Evolutionary conservation across 2,797 vertebrate genomes (phyloP), one percentile per base, ranked within the genome.

Genomic region (Notolepis coatsorum): DNA sequence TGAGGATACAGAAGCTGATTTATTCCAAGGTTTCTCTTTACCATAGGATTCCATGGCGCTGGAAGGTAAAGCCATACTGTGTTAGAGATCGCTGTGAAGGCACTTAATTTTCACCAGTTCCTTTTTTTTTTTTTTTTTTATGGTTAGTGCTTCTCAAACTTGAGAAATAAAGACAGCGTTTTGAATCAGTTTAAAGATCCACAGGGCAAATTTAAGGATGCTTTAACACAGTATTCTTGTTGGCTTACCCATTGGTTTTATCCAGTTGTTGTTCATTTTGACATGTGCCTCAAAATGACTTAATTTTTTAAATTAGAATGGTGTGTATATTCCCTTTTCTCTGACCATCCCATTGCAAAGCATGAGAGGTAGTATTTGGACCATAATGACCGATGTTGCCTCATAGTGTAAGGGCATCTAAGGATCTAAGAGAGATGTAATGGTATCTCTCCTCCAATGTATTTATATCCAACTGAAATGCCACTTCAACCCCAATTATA

Each of bases 1-100:
- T 73, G 65, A 79, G 77, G 77, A 54, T 68, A 87, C 81, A 88
- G 79, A 82, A 82, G 84, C 57, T 73, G 68, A 60, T 77, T 80
- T 83, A 87, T 87, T 89, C 79, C 71, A 77, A 82, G 50, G 53
- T 69, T 79, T 80, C 63, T 43, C 72, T 75, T 65, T 66, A 58
- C 77, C 61, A 41, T 71, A 52, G 66, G 73, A 70, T 82, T 80
- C 75, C 74, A 58, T 43, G 58, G 61, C 70, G 55, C 51, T 58
- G 63, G 61, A 71, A 69, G 74, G 62, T 73, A 70, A 72, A 77
- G 58, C 65, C 66, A 73, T 71, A 61, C 66, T 54, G 58, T 60
- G 23, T 23, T 18, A 54, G 39, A 42, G 20, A 78, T 71, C 45
- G 60, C 68, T 73, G 60, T 54, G 37, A 71, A 52, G 38, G 25